Conservation (phyloP, 2,113 vertebrate genomes). For the Phalacrocorax aristotelis region DNA sequence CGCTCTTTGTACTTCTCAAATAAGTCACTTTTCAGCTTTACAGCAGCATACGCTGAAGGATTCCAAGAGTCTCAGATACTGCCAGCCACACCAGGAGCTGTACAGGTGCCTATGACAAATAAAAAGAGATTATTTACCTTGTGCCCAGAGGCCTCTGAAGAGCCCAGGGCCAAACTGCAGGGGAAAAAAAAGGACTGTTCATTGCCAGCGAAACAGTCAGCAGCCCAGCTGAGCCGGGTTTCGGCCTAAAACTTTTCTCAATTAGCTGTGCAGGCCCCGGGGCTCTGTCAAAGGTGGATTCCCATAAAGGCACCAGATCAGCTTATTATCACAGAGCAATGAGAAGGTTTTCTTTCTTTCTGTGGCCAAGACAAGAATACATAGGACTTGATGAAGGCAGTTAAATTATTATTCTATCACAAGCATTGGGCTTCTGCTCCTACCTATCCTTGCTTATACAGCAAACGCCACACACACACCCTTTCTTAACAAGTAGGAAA, state of each 20-base stretch:
- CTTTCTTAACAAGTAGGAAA: neutral
- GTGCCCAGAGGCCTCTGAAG: neutral
- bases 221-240: neutral
- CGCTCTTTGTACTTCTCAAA: neutral
- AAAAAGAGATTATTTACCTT: neutral
- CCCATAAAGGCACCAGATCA: neutral
- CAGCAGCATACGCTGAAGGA: neutral
- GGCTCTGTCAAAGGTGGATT: neutral
- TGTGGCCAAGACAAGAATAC: neutral
- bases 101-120: neutral
- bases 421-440: neutral
- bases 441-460: neutral
- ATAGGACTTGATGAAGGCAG: neutral
- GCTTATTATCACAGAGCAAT: neutral
- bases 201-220: neutral
- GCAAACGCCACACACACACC: neutral
- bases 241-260: neutral
- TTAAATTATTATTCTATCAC: rapidly evolving
- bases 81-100: neutral
- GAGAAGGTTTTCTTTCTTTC: neutral
- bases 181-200: neutral
- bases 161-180: neutral
- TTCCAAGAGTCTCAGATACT: neutral
- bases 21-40: neutral
- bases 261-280: neutral